Evolutionary conservation across 2,113 vertebrate genomes (phyloP).

Genomic region (Panthera tigris): DNA sequence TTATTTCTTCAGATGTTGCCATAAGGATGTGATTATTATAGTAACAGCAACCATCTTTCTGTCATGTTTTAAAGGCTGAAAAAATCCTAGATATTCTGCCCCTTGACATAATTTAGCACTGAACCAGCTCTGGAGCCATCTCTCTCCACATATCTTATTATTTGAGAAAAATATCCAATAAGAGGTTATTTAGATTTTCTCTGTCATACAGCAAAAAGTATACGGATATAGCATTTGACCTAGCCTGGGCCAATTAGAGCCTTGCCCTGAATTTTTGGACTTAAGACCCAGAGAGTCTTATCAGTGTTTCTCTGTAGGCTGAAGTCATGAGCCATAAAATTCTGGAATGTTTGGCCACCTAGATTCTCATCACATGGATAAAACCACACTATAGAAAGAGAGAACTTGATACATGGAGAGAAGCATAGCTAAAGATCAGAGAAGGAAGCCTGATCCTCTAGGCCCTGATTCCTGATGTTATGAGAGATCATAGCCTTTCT

Average conservation of each 20-base stretch:
- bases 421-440: not conserved
- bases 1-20: not conserved
- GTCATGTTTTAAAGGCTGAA: not conserved
- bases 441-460: not conserved
- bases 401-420: not conserved
- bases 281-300: not conserved
- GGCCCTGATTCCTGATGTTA: fast-evolving
- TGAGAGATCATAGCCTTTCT: not conserved
- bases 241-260: not conserved
- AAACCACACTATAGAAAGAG: not conserved
- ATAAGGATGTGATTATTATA: not conserved
- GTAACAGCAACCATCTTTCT: not conserved
- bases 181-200: not conserved
- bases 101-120: not conserved
- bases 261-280: not conserved
- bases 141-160: not conserved
- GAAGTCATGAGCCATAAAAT: not conserved
- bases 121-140: not conserved
- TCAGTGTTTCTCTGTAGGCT: not conserved
- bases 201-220: not conserved
- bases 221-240: not conserved
- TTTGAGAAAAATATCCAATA: not conserved
- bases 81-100: not conserved
- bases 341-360: not conserved
- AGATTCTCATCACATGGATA: not conserved